These are phyloP conservation scores for Ophonus ardosiacus DNA, from an alignment of 2,888 invertebrate genomes.

Conservation along the genomic window DNA sequence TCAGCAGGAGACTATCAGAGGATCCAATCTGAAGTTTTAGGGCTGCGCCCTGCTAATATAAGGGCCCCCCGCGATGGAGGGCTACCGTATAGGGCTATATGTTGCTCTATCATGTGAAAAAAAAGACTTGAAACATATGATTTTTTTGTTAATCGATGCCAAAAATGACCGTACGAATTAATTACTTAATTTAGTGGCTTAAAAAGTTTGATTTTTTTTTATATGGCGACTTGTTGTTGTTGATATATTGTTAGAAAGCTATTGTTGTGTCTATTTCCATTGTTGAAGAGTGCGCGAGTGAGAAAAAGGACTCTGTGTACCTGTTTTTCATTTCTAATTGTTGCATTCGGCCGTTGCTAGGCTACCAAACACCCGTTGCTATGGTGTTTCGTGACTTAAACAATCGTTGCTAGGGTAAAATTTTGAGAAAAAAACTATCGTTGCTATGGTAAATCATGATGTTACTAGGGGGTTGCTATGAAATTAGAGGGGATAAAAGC, in stretches of 20 bases:
- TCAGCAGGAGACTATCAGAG: conserved; percentile 73
- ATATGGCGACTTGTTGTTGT: conserved; percentile 3
- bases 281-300: background rate
- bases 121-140: background rate
- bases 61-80: conserved; percentile 69
- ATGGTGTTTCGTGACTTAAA: no score
- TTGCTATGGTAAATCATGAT: no score
- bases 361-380: background rate
- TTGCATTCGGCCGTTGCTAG: background rate
- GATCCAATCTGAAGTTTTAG: conserved; percentile 70
- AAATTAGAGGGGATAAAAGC: background rate
- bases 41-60: background rate
- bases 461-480: no score
- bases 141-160: background rate
- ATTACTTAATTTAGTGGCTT: background rate
- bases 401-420: no score
- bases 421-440: no score
- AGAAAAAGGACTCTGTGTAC: conserved; percentile 1
- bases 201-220: background rate
- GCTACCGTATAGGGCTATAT: conserved; percentile 73
- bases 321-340: conserved; percentile 13
- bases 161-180: background rate
- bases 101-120: conserved; percentile 74
- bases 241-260: background rate
- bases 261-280: background rate